Conservation (phyloP, 1,140 invertebrate species). For the Eupristina koningsbergeri region DNA sequence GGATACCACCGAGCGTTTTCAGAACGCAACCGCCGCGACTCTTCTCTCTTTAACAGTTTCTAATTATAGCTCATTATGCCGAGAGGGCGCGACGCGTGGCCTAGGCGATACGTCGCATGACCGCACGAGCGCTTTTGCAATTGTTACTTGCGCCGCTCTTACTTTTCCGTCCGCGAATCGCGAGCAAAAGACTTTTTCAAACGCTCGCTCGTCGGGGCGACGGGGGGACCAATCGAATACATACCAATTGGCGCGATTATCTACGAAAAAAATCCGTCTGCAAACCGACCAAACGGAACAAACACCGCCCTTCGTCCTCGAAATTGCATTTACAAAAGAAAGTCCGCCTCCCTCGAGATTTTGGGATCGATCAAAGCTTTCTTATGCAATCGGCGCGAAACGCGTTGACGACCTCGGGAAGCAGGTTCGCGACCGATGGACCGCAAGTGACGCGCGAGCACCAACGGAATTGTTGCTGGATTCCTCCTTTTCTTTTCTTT, state of each 20-base stretch:
- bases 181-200: no score
- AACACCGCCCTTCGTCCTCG: no score
- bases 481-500: no score
- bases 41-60: not conserved
- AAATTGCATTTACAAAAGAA: not conserved
- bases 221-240: no score
- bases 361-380: not conserved
- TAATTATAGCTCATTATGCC: not conserved
- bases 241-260: no score
- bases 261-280: no score
- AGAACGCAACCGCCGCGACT: not conserved
- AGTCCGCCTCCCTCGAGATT: not conserved
- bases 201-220: no score
- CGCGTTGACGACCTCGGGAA: not conserved
- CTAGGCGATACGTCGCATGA: not conserved
- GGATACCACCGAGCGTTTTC: not conserved
- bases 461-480: no score
- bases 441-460: not conserved
- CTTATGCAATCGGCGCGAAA: slow-evolving; percentile 16
- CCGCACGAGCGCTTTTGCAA: not conserved
- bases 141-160: not conserved
- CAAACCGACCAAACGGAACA: no score
- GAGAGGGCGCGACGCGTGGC: not conserved
- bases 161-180: no score
- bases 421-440: not conserved